Percentiles rank a stretch among this genome's conserved stretches.
Evolutionary conservation across 1,140 invertebrate genomes (phyloP).

Genomic region (Scaptomyza montana): DNA sequence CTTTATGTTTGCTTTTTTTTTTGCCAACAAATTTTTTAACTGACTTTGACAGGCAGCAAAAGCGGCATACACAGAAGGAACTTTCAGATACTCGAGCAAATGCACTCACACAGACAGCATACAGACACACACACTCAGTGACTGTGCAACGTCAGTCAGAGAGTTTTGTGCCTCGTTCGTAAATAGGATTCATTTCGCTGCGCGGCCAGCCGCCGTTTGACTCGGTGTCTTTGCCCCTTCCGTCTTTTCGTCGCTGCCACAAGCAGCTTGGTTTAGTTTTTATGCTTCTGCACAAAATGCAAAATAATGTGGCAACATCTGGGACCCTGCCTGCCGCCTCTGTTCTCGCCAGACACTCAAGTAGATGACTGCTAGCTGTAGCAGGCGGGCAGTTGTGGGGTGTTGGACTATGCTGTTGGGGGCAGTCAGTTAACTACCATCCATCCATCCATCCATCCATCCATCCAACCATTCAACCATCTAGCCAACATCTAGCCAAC

Average conservation of each 20-base stretch:
- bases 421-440: constrained; percentile 54
- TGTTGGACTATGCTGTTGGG: constrained; percentile 19
- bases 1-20: constrained; percentile 17
- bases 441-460: constrained; percentile 46
- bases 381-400: neutral
- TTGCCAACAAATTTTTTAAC: constrained; percentile 70
- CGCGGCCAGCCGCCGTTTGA: constrained; percentile 66
- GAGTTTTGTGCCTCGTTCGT: constrained; percentile 71
- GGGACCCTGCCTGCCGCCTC: constrained; percentile 48
- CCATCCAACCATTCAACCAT: constrained; percentile 49
- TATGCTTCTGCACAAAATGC: constrained; percentile 63
- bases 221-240: constrained; percentile 3
- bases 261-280: constrained; percentile 30
- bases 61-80: constrained; percentile 31
- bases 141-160: constrained; percentile 57
- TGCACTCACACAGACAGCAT: constrained; percentile 16
- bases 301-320: constrained; percentile 69
- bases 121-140: constrained; percentile 15
- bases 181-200: constrained; percentile 77
- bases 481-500: constrained; percentile 58
- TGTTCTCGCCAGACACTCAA: constrained; percentile 74
- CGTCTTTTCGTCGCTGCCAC: neutral
- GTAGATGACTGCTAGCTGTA: constrained; percentile 55
- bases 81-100: constrained; percentile 41
- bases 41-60: constrained; percentile 73